Percentiles rank a stretch among this genome's conserved stretches.
Evolutionary conservation across 2,888 invertebrate genomes (phyloP).

Genomic region (Acronicta leporina): DNA sequence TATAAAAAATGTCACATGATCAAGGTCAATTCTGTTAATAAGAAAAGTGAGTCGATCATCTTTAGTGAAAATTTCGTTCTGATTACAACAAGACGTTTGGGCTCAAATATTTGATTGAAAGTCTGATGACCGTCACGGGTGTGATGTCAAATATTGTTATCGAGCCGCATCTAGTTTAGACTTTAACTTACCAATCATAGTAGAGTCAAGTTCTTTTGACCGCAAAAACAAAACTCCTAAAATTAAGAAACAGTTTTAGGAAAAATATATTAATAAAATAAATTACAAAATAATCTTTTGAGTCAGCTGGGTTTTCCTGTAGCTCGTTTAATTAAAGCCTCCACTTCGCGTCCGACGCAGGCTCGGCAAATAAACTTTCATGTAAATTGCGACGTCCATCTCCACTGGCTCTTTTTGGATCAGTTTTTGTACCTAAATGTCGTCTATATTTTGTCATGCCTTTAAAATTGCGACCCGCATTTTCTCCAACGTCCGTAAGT

Average conservation of each 20-base stretch:
- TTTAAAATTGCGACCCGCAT: slow-evolving; percentile 4
- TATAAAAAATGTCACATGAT: too few relatives aligned
- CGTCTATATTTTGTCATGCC: slow-evolving; percentile 12
- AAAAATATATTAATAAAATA: slow-evolving; percentile 45
- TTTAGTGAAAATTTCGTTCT: too few relatives aligned
- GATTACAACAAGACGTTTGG: too few relatives aligned
- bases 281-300: slow-evolving; percentile 61
- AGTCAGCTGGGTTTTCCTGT: slow-evolving; percentile 50
- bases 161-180: too few relatives aligned
- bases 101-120: too few relatives aligned
- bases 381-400: slow-evolving; percentile 55
- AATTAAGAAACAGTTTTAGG: slow-evolving; percentile 17
- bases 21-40: too few relatives aligned
- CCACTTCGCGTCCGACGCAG: slow-evolving; percentile 46
- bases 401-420: slow-evolving; percentile 39
- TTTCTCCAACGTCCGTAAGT: slow-evolving; percentile 1
- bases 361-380: slow-evolving; percentile 59
- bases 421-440: slow-evolving; percentile 19
- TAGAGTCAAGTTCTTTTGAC: background rate
- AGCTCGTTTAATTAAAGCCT: slow-evolving; percentile 57
- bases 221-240: slow-evolving; percentile 2
- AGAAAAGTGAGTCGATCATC: too few relatives aligned
- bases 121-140: too few relatives aligned
- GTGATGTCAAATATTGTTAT: too few relatives aligned
- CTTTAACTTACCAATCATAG: too few relatives aligned